Base-by-base conservation (phyloP, 2,113 vertebrate species). In the Stercorarius parasiticus region DNA sequence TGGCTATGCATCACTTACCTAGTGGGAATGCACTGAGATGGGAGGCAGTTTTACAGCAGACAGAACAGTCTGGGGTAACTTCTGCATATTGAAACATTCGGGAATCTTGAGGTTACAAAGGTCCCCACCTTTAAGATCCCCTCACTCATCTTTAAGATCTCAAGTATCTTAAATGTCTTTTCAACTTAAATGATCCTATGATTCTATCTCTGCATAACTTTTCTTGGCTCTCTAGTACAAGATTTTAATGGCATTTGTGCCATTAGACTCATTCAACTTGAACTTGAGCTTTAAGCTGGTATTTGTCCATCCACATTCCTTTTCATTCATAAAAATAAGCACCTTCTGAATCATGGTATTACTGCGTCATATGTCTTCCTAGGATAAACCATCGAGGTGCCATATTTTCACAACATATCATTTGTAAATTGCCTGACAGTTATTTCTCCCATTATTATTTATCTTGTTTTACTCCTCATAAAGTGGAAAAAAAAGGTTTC, bases 401-500 rank as follows among this genome's bases (percentile, higher is more conserved):
- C 38, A 4, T 58, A 73, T 96, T 62, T 94, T 85, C 49, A 53
- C 45, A 81, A 90, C 66, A 61, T 70, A 86, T 79, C 32, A 77
- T 90, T 96, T 94, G 67, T 95, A 96, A 96, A 71, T 72, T 86
- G 65, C 21, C 86, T 96, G 89, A 94, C 93, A 95, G 90, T 96
- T 97, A 97, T 96, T 96, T 97, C 72, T 86, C 16, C 81, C 34
- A 94, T 95, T 91, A 96, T 96, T 97, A 97, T 97, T 97, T 97
- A 95, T 95, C 84, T 86, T 88, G 32, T 72, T 92, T 96, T 97
- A 90, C 73, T 94, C 76, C 59, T 96, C 82, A 93, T 97, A 95
- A 97, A 94, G 47, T 76, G 86, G 53, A 38, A 95, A 94, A 84
- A 84, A 95, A 93, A 62, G 61, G 78, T 91, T 79, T 82, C 13